Evolutionary conservation across 2,797 vertebrate species (phyloP).

Genomic region (Spondyliosoma cantharus): DNA sequence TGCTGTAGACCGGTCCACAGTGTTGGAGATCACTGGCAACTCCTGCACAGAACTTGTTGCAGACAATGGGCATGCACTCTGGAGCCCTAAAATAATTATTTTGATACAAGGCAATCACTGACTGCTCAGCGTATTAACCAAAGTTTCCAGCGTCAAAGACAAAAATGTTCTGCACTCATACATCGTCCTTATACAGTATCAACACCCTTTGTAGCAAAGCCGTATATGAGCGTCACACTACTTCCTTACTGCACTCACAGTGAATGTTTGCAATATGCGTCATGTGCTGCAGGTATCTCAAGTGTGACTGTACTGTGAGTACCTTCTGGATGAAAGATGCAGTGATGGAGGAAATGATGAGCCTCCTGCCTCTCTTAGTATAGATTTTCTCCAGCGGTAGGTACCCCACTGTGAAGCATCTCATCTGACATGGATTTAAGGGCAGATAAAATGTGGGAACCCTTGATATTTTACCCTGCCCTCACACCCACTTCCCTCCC

Average conservation of each 20-base stretch:
- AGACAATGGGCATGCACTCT: too few species aligned
- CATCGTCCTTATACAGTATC: neutral
- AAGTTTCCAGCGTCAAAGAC: neutral
- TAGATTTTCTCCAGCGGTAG: constrained; percentile 30
- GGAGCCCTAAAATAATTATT: too few species aligned
- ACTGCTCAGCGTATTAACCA: neutral
- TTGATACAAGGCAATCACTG: too few species aligned
- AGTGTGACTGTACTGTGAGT: neutral
- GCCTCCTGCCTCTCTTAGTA: constrained; percentile 23
- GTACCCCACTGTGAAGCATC: constrained; percentile 43
- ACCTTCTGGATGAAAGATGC: constrained; percentile 39
- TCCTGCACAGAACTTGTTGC: too few species aligned
- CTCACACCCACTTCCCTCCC: constrained; percentile 42
- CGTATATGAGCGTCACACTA: neutral
- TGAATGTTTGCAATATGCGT: neutral
- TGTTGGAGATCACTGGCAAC: too few species aligned
- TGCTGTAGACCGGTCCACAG: too few species aligned
- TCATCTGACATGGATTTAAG: constrained; percentile 57
- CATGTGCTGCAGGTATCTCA: neutral
- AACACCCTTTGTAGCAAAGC: too few species aligned
- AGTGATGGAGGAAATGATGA: constrained; percentile 45
- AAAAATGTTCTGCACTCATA: neutral
- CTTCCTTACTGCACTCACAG: neutral
- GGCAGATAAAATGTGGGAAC: constrained; percentile 45
- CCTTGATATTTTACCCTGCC: constrained; percentile 43